Percentiles rank a stretch among this genome's conserved stretches.
phyloP scores from a whole-genome alignment of 2,113 vertebrate species.

The Podarcis raffonei region DNA sequence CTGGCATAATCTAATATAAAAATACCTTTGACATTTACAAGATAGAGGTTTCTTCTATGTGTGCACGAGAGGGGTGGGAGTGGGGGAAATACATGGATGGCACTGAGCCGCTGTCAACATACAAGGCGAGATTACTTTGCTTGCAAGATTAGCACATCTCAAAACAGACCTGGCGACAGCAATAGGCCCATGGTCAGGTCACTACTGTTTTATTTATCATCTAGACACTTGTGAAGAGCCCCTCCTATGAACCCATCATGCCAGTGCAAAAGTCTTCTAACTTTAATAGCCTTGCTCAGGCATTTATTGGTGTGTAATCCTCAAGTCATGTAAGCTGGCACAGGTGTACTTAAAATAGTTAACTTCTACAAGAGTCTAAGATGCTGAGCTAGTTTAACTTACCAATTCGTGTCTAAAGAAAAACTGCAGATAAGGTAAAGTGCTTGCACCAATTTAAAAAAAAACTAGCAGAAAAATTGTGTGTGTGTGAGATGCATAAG shows the following conservation, averaged over 20 bases:
- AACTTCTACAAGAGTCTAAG: background rate
- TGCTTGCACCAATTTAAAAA: background rate
- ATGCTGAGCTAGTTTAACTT: background rate
- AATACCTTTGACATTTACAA: slow-evolving; percentile 63
- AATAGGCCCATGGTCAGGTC: slow-evolving; percentile 23
- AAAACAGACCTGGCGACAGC: slow-evolving; percentile 10
- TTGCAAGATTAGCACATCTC: slow-evolving; percentile 18
- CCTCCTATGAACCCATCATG: background rate
- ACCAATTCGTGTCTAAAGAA: slow-evolving; percentile 4
- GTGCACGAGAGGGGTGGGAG: background rate
- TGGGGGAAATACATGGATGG: slow-evolving; percentile 40
- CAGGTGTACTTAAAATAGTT: background rate
- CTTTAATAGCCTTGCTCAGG: slow-evolving; percentile 38
- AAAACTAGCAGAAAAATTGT: slow-evolving; percentile 46
- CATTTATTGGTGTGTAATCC: background rate
- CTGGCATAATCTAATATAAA: slow-evolving; percentile 77
- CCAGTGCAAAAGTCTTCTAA: slow-evolving; percentile 26
- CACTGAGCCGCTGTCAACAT: slow-evolving; percentile 33
- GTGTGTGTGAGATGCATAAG: background rate
- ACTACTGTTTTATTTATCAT: slow-evolving; percentile 27
- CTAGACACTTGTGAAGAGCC: slow-evolving; percentile 7
- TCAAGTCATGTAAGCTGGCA: background rate
- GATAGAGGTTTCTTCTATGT: slow-evolving; percentile 47
- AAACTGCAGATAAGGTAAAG: slow-evolving; percentile 5
- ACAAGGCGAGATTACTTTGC: slow-evolving; percentile 26